Evolutionary conservation across 2,113 vertebrate genomes (phyloP), one percentile per base, ranked within the genome.

Genomic region (Sander lucioperca): DNA sequence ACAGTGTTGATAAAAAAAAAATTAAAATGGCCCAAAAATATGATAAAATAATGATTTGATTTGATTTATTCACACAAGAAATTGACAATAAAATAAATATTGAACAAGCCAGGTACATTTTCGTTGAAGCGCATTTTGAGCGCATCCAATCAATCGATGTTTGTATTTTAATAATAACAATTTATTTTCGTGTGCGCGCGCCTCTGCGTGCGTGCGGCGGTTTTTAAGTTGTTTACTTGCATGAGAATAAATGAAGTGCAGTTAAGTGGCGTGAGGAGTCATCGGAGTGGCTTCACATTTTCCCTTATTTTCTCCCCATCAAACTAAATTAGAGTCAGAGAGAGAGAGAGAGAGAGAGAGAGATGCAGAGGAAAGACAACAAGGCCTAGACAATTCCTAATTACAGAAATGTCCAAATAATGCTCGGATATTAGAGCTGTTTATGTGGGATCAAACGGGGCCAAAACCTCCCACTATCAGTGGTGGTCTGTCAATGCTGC

Each of bases 191-290:
- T 33, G 36, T 3, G 58, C 39, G 23, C 16, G 15, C 58, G 23
- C 13, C 12, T 19, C 7, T 33, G 62, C 14, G 25, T 19, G 63
- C 36, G 14, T 25, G 16, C 9, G 25, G 30, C 21, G 79, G 64
- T 73, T 81, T 86, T 86, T 57, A 88, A 53, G 64, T 77, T 86
- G 83, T 88, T 83, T 78, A 84, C 61, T 84, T 59, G 77, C 77
- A 83, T 13, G 59, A 45, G 25, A 84, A 84, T 89, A 86, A 89
- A 86, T 85, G 7, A 79, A 66, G 30, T 47, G 85, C 75, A 68
- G 59, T 80, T 86, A 80, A 85, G 71, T 78, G 77, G 73, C 16
- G 27, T 7, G 56, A 80, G 63, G 65, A 72, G 64, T 64, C 83
- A 76, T 84, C 77, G 1, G 51, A 77, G 82, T 75, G 83, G 84